Percentiles rank a stretch among this genome's conserved stretches.
phyloP scores from a whole-genome alignment of 2,888 invertebrate genomes.

The Barypeithes pellucidus region DNA sequence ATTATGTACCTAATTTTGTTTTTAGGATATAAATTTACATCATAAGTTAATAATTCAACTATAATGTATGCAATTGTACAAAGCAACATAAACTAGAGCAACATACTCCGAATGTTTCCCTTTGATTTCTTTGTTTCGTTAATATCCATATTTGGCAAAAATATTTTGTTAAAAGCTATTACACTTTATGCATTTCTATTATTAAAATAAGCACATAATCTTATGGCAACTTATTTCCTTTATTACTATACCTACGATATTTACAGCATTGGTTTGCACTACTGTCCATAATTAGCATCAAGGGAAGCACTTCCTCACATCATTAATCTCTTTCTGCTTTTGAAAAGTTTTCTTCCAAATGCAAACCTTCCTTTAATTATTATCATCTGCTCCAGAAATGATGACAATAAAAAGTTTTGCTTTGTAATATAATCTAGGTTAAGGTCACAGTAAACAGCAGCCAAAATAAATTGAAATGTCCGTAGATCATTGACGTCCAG shows the following conservation, averaged over 20 bases:
- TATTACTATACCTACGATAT: neutral
- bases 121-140: no score
- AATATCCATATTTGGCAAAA: no score
- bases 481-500: constrained; percentile 31
- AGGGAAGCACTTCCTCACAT: constrained; percentile 23
- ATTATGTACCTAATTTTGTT: no score
- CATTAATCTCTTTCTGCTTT: constrained; percentile 30
- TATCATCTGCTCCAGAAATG: constrained; percentile 20
- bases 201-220: no score
- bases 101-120: no score
- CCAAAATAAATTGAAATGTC: constrained; percentile 29
- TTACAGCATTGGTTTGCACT: neutral
- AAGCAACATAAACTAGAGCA: no score
- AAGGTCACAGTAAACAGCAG: constrained; percentile 17
- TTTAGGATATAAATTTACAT: no score
- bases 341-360: constrained; percentile 15
- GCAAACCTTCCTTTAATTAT: constrained; percentile 25
- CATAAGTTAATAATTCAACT: no score
- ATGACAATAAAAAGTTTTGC: constrained; percentile 21
- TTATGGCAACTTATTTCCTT: no score
- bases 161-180: no score
- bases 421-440: constrained; percentile 22
- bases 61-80: no score
- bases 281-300: neutral
- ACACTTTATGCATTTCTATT: no score